Conservation (phyloP, 1,140 invertebrate genomes). For the Pararge aegeria region DNA sequence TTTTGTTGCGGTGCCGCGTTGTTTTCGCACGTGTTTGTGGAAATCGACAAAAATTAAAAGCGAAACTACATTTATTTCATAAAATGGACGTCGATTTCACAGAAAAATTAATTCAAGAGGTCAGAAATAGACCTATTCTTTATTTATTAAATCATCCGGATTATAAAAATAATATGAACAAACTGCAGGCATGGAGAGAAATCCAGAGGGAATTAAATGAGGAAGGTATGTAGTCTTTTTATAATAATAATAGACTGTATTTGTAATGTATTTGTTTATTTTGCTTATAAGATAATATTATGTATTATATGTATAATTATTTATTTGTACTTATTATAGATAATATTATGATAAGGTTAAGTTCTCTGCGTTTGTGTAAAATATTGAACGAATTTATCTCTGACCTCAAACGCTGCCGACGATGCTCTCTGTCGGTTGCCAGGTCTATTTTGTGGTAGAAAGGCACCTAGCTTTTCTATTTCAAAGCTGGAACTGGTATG, state of each 20-base stretch:
- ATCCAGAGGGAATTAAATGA: constrained; percentile 7
- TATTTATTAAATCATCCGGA: constrained; percentile 8
- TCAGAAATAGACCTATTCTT: constrained; percentile 18
- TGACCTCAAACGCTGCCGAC: constrained; percentile 13
- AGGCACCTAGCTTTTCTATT: constrained; percentile 14
- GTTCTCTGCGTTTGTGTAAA: constrained; percentile 13
- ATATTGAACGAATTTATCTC: constrained; percentile 10
- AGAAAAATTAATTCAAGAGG: constrained; percentile 16
- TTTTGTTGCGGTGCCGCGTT: constrained; percentile 21
- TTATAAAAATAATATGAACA: constrained; percentile 16
- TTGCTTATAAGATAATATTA: background rate
- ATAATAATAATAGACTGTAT: constrained; percentile 9
- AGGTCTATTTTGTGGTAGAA: constrained; percentile 14
- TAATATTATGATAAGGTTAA: constrained; percentile 10
- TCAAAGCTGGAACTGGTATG: constrained; percentile 12
- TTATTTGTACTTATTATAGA: background rate
- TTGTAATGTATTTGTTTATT: too few relatives aligned
- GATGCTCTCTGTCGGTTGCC: constrained; percentile 13
- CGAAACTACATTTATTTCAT: constrained; percentile 17
- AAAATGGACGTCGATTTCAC: constrained; percentile 19
- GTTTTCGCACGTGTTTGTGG: constrained; percentile 23
- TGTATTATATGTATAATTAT: too few relatives aligned
- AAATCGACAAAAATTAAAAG: constrained; percentile 18
- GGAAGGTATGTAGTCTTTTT: constrained; percentile 9
- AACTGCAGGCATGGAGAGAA: constrained; percentile 7